phyloP scores from a whole-genome alignment of 2,888 invertebrate species.

The Drosophila hamatofila region DNA sequence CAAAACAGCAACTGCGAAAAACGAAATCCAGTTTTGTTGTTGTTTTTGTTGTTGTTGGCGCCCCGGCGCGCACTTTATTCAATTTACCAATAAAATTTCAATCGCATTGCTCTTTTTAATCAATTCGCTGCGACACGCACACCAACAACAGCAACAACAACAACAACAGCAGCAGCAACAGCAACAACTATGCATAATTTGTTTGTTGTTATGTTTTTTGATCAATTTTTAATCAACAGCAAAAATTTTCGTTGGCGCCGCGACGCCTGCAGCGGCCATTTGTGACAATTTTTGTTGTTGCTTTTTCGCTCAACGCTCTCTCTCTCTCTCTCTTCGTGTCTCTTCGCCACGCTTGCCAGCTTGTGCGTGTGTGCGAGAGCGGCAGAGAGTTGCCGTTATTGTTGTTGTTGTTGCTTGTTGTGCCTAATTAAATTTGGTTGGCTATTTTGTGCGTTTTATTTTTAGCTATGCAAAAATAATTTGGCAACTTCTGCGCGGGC shows the following conservation, averaged over 20 bases:
- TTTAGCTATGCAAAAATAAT: conserved; percentile 42
- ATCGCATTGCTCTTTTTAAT: conserved; percentile 84
- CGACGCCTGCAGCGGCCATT: conserved; percentile 34
- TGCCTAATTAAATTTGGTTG: conserved; percentile 69
- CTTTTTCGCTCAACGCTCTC: conserved; percentile 1
- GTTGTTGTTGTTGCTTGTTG: conserved; percentile 48
- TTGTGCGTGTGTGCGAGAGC: not conserved
- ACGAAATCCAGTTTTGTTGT: conserved; percentile 55
- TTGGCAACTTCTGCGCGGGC: not conserved
- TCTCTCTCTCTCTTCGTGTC: not conserved
- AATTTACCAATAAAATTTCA: conserved; percentile 85
- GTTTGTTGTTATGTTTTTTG: conserved; percentile 73
- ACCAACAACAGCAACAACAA: conserved; percentile 5
- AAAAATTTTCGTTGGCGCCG: conserved; percentile 37
- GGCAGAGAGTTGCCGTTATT: conserved; percentile 11
- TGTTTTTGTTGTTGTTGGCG: conserved; percentile 41
- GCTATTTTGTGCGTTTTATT: conserved; percentile 53
- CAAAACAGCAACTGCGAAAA: conserved; percentile 6
- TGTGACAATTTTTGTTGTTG: conserved; percentile 40
- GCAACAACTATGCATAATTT: conserved; percentile 65
- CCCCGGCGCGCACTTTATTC: conserved; percentile 77
- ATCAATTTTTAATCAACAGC: conserved; percentile 76
- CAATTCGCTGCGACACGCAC: conserved; percentile 76
- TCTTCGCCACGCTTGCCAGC: not conserved
- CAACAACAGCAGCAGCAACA: conserved; percentile 25